phyloP scores from a whole-genome alignment of 2,113 vertebrate genomes.

The Corythaeola cristata region DNA sequence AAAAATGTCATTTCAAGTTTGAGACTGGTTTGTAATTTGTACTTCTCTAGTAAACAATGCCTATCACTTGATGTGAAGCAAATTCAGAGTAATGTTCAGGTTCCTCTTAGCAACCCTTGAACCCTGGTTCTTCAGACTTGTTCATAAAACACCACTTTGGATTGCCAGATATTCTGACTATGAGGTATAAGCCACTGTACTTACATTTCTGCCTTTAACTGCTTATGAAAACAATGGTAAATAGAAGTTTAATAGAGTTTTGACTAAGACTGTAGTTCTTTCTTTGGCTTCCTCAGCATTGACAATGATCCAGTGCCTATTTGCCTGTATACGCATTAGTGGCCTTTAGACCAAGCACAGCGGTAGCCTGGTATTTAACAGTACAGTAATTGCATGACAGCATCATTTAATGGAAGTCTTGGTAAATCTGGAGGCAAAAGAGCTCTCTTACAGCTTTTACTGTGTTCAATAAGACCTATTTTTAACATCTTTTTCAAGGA shows the following conservation, averaged over 20 bases:
- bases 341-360: constrained; percentile 24
- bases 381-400: neutral
- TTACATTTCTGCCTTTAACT: neutral
- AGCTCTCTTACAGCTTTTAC: neutral
- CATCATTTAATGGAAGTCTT: neutral
- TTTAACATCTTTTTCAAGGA: neutral
- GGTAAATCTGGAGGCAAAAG: neutral
- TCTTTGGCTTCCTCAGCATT: neutral
- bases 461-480: neutral
- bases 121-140: neutral
- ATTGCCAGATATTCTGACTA: neutral
- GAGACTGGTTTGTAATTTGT: neutral
- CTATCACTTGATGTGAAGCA: neutral
- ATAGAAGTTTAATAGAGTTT: neutral
- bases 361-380: constrained; percentile 14
- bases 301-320: neutral
- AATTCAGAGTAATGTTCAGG: neutral
- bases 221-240: neutral
- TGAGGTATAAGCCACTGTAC: neutral
- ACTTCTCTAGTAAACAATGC: neutral
- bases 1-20: neutral
- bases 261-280: neutral
- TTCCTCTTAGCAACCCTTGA: neutral
- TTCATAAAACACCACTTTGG: neutral
- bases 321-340: neutral